phyloP scores from a whole-genome alignment of 1,140 invertebrate genomes.

The Physella acuta region DNA sequence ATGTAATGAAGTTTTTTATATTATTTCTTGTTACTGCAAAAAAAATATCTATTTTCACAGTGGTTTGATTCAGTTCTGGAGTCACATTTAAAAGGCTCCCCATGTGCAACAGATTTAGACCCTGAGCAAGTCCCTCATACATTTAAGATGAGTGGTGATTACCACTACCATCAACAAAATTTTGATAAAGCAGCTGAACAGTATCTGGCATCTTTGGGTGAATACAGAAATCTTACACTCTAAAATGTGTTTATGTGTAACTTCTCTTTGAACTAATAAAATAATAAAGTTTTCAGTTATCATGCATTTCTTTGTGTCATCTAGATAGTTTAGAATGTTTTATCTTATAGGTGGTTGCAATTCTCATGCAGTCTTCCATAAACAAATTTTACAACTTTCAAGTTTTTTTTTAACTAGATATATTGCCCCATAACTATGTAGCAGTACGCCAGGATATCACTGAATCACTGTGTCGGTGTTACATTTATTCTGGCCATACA shows the following conservation, averaged over 20 bases:
- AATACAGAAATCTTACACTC: not conserved
- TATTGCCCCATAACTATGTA: constrained; percentile 27
- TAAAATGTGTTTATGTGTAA: not conserved
- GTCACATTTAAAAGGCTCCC: not conserved
- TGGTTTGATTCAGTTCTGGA: constrained; percentile 16
- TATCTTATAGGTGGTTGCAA: no score
- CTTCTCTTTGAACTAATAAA: not conserved
- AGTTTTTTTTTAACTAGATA: constrained; percentile 24
- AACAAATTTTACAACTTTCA: no score
- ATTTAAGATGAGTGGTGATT: constrained; percentile 36
- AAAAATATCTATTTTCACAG: constrained; percentile 12
- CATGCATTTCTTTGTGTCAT: not conserved
- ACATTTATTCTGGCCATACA: constrained; percentile 18
- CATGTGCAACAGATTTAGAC: not conserved
- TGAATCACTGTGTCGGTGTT: constrained; percentile 34
- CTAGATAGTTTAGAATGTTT: no score
- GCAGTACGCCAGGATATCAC: constrained; percentile 32
- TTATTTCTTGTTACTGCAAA: no score
- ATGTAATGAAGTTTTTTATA: not conserved
- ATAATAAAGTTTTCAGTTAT: not conserved
- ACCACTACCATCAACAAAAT: constrained; percentile 24
- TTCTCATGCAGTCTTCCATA: no score
- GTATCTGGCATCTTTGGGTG: constrained; percentile 25
- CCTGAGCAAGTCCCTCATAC: constrained; percentile 8
- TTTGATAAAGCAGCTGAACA: constrained; percentile 25